phyloP scores from a whole-genome alignment of 2,113 vertebrate genomes.

The Cyprinodon variegatus region DNA sequence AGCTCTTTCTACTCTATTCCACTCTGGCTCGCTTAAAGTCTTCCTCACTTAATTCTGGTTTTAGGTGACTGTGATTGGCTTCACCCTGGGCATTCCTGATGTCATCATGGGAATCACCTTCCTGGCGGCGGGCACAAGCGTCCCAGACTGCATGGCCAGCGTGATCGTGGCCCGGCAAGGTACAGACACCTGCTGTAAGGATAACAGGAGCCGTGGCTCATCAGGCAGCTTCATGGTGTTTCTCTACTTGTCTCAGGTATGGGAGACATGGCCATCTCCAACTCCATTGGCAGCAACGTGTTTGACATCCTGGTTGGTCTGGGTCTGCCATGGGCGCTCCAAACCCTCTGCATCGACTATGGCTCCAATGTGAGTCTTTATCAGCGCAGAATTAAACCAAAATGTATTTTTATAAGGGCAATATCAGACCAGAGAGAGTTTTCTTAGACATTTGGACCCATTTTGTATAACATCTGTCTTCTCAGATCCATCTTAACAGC shows the following conservation, averaged over 20 bases:
- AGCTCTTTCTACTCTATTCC: no score
- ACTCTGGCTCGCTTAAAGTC: no score
- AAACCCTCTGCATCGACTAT: slow-evolving; percentile 92
- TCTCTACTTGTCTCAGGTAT: slow-evolving; percentile 80
- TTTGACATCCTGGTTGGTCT: slow-evolving; percentile 97
- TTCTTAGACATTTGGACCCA: background rate
- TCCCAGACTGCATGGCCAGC: slow-evolving; percentile 97
- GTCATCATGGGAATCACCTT: slow-evolving; percentile 99
- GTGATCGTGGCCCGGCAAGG: slow-evolving; percentile 95
- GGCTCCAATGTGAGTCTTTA: slow-evolving; percentile 87
- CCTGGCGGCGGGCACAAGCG: slow-evolving; percentile 93
- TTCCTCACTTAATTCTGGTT: background rate
- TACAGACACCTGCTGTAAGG: slow-evolving; percentile 40
- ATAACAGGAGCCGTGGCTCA: background rate
- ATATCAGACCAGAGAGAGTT: background rate
- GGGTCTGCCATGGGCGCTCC: slow-evolving; percentile 90
- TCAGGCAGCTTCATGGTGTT: background rate
- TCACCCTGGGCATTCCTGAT: slow-evolving; percentile 92
- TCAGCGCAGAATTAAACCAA: slow-evolving; percentile 1
- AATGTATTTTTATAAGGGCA: slow-evolving; percentile 2
- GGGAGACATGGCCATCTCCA: slow-evolving; percentile 97
- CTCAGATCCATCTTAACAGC: slow-evolving; percentile 91
- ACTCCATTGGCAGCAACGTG: slow-evolving; percentile 95
- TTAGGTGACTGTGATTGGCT: slow-evolving; percentile 94
- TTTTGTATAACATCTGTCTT: slow-evolving; percentile 14